A percentile compares a stretch with the other conserved stretches of the same genome.
Evolutionary conservation across 1,140 invertebrate genomes (phyloP).

Genomic region (Drosophila pectinifera): DNA sequence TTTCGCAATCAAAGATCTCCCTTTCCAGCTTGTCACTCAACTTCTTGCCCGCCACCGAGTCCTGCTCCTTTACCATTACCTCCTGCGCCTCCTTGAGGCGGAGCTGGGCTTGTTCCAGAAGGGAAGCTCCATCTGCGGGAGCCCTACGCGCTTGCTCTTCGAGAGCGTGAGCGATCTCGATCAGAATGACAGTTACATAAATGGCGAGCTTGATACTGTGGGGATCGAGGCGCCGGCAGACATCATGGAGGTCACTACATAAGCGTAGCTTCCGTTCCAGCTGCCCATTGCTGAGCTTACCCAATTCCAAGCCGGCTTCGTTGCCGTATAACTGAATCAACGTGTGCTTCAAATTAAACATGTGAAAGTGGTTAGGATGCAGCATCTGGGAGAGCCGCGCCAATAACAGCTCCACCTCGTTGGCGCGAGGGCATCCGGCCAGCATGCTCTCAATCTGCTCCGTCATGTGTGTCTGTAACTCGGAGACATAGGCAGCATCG

Average conservation of each 20-base stretch:
- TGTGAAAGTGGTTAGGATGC: conserved; percentile 93
- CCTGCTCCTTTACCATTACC: conserved; percentile 69
- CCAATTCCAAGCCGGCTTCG: conserved; percentile 87
- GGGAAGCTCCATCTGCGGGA: conserved; percentile 42
- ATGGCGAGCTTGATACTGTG: conserved; percentile 89
- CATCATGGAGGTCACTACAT: conserved; percentile 88
- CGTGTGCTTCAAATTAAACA: conserved; percentile 92
- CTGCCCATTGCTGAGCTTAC: conserved; percentile 86
- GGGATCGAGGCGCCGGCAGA: conserved; percentile 89
- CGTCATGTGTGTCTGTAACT: conserved; percentile 88
- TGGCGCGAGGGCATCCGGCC: conserved; percentile 87
- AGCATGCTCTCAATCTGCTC: conserved; percentile 90
- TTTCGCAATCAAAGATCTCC: conserved; percentile 64
- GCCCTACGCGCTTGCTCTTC: conserved; percentile 86
- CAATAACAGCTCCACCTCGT: conserved; percentile 87
- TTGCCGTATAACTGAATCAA: conserved; percentile 91
- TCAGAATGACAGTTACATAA: conserved; percentile 89
- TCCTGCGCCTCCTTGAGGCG: conserved; percentile 65
- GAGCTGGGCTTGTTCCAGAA: conserved; percentile 34
- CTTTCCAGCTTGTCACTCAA: conserved; percentile 61
- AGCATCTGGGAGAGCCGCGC: conserved; percentile 88
- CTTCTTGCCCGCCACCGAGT: conserved; percentile 75
- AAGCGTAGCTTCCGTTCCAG: conserved; percentile 88
- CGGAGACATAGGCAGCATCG: conserved; percentile 86
- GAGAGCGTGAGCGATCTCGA: conserved; percentile 88